Percentiles rank a stretch among this genome's conserved stretches.
These are phyloP conservation scores for Megaceryle alcyon DNA, from an alignment of 2,797 vertebrate genomes.

Conservation along the genomic window DNA sequence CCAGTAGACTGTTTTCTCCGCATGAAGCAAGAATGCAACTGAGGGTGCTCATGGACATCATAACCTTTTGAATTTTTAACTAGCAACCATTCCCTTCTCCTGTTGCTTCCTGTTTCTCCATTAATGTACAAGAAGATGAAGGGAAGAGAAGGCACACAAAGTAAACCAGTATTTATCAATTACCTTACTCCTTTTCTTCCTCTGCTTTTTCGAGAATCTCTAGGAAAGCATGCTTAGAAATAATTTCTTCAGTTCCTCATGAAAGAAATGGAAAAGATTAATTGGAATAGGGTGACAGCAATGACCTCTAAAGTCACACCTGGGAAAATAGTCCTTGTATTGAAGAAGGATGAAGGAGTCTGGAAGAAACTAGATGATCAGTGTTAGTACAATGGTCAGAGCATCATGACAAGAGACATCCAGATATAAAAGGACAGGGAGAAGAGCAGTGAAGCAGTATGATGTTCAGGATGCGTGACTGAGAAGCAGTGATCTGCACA, in stretches of 20 bases:
- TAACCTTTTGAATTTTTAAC: background rate
- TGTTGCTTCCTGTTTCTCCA: background rate
- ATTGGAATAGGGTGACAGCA: background rate
- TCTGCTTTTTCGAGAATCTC: background rate
- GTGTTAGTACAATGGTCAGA: background rate
- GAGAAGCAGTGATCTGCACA: background rate
- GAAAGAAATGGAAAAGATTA: background rate
- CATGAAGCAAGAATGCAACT: background rate
- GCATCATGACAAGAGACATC: background rate
- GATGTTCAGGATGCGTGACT: background rate
- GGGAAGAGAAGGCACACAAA: background rate
- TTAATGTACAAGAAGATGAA: background rate
- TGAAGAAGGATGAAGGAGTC: background rate
- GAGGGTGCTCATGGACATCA: background rate
- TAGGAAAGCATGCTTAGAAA: background rate
- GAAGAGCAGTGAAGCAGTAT: background rate
- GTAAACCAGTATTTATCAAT: background rate
- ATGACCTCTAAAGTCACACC: background rate
- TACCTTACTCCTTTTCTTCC: background rate
- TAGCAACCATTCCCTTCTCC: background rate
- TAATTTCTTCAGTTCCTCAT: background rate
- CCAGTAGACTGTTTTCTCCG: background rate
- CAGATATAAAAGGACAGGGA: background rate
- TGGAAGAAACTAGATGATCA: background rate
- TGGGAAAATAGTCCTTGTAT: background rate